phyloP scores from a whole-genome alignment of 2,113 vertebrate genomes.

The Nannobrachium achirus region DNA sequence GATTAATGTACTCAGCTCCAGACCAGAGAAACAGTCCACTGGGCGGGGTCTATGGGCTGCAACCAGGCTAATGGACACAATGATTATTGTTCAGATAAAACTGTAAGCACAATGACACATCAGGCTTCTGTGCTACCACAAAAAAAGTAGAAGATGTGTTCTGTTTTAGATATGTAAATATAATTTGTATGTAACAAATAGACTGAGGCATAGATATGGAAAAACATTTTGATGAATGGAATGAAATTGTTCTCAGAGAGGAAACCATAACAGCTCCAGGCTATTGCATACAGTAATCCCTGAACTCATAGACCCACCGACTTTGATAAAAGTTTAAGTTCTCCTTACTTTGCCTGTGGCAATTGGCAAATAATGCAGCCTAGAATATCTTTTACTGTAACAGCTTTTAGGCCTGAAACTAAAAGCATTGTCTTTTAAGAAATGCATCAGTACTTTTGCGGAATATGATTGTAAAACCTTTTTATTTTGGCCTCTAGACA shows the following conservation, averaged over 20 bases:
- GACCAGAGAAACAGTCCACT: too few species aligned
- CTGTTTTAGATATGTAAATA: slow-evolving; percentile 39
- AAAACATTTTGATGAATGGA: not conserved
- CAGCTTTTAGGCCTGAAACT: slow-evolving; percentile 1
- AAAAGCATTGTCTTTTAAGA: not conserved
- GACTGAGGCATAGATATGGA: slow-evolving; percentile 1
- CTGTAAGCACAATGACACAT: not conserved
- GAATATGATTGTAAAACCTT: not conserved
- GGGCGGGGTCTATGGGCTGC: too few species aligned
- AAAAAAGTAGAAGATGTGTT: slow-evolving; percentile 31
- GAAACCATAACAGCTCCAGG: not conserved
- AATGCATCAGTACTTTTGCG: not conserved
- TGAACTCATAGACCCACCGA: slow-evolving; percentile 20
- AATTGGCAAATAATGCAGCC: too few species aligned
- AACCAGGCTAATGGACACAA: too few species aligned
- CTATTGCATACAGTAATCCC: slow-evolving; percentile 16
- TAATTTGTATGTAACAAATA: slow-evolving; percentile 6
- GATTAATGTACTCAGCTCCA: too few species aligned
- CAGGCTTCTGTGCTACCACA: not conserved
- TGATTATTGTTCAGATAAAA: not conserved
- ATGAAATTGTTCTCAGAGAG: slow-evolving; percentile 16
- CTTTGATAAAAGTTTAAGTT: slow-evolving; percentile 24
- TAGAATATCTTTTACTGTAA: slow-evolving; percentile 3
- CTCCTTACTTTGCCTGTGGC: slow-evolving; percentile 29
- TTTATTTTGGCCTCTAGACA: not conserved